Conservation (phyloP, 1,140 invertebrate species). For the Pogonus chalceus region DNA sequence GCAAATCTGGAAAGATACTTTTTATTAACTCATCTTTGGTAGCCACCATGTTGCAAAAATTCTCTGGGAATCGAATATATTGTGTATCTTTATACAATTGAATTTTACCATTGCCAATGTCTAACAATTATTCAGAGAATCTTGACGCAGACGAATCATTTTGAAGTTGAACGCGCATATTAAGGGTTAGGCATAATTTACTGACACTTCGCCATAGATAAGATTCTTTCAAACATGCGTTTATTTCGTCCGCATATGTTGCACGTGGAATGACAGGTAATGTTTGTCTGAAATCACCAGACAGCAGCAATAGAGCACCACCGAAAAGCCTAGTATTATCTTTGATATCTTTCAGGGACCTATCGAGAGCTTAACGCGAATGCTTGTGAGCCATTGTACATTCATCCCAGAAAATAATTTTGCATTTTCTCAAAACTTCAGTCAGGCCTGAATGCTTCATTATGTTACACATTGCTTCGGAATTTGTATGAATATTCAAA, state of each 20-base stretch:
- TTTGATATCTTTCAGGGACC: slow-evolving; percentile 18
- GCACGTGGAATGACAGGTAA: slow-evolving; percentile 29
- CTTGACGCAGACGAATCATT: background rate
- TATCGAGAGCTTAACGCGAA: slow-evolving; percentile 15
- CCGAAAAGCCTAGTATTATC: slow-evolving; percentile 15
- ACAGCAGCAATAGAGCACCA: slow-evolving; percentile 22
- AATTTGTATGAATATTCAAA: slow-evolving; percentile 23
- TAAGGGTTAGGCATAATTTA: slow-evolving; percentile 7
- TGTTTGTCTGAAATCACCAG: slow-evolving; percentile 34
- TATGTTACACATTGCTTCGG: slow-evolving; percentile 27
- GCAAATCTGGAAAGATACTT: background rate
- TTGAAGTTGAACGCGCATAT: background rate
- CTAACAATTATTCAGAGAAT: background rate
- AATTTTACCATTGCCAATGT: background rate
- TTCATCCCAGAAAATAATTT: background rate
- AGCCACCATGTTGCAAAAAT: background rate
- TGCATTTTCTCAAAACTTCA: background rate
- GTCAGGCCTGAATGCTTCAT: slow-evolving; percentile 12
- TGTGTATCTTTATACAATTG: background rate
- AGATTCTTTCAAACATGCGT: slow-evolving; percentile 30
- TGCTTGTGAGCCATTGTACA: background rate
- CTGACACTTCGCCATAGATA: slow-evolving; percentile 19
- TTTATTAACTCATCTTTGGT: background rate
- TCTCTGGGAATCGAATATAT: background rate
- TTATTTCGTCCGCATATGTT: slow-evolving; percentile 27